Evolutionary conservation across 2,797 vertebrate species (phyloP), one percentile per base, ranked within the genome.

Genomic region (Sebastiscus albofasciatus): DNA sequence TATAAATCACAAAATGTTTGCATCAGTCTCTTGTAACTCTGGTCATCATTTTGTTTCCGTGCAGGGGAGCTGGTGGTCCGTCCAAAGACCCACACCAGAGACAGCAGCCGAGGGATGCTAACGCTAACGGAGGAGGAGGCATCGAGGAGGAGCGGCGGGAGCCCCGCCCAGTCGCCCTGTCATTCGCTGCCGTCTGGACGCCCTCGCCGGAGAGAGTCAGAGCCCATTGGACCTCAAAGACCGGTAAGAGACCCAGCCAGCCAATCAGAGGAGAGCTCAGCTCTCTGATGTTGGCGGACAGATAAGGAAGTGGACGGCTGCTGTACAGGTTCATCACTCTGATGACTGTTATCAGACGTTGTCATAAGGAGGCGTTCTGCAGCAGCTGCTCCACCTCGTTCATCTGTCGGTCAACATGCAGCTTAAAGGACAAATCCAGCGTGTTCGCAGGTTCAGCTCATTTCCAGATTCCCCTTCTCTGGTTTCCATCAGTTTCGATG

Each of bases 221-320:
- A 99, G 64, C 96, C 96, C 68, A 96, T 92, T 5, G 97, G 97
- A 94, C 97, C 98, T 64, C 97, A 98, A 82, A 98, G 97, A 96
- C 97, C 97, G 98, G 98, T 99, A 98, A 98, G 98, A 94, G 77
- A 83, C 79, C n/a, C 79, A 60, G 76, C 67, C 76, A 81, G 65
- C 81, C 83, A 83, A 74, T 87, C 75, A 79, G 66, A 81, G 72
- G 64, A 72, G 87, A 84, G 83, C 67, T 49, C 11, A 8, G 64
- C 82, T 86, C 79, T 87, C 82, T 26, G 70, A 27, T 77, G 77
- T 75, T 80, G 78, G 71, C 16, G 77, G 83, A 72, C 85, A 72
- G 87, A 79, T 69, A 69, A 85, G 65, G 29, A 66, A 12, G 70
- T n/a, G 75, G 83, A 26, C 5, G 3, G 71, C 80, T 55, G 64